Base-by-base conservation (phyloP, 2,113 vertebrate genomes). In the Petrocephalus microphthalmus region DNA sequence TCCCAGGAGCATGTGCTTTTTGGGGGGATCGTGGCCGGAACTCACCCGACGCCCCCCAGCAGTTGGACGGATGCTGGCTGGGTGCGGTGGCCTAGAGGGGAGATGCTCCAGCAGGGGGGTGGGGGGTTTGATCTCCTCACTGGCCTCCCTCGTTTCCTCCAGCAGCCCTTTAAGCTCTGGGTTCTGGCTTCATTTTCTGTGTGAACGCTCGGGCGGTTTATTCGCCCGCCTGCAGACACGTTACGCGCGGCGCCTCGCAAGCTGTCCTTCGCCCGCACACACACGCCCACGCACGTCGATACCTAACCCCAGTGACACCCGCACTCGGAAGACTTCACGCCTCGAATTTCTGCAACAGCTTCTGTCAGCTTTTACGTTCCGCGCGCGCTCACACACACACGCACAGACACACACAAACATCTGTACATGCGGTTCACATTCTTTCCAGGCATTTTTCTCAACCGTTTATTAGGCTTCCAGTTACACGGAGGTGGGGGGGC, bases 121-220 rank as follows among this genome's bases (percentile, higher is more conserved):
- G 37, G 19, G 22, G 22, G 51, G 33, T 37, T 19, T 45, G 56
- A 45, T 60, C 78, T 47, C 54, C 53, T 60, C 56, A 33, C 19
- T 52, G 19, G 37, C 29, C 49, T 52, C 22, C 29, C 29, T 22
- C 25, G 1, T 56, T 47, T 53, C 87, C 8, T 42, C 64, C 20
- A 29, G 47, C 49, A 53, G 47, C 51, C 17, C 42, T 88, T 54
- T 20, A 52, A 82, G 87, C 87, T 20, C 29, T 51, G 52, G 51
- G 22, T 42, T 42, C n/a, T 19, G 45, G 51, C 49, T 88, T 88
- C 71, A 88, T 88, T 88, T 88, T 81, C 67, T 33, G 67, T 22
- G 20, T 82, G 71, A 88, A 54, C 19, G 29, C 87, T 88, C 20
- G 25, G 52, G 45, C 13, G 51, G 45, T 64, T 33, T 87, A 78